These are phyloP conservation scores for Catharus ustulatus DNA, from an alignment of 2,797 vertebrate species.

Conservation along the genomic window DNA sequence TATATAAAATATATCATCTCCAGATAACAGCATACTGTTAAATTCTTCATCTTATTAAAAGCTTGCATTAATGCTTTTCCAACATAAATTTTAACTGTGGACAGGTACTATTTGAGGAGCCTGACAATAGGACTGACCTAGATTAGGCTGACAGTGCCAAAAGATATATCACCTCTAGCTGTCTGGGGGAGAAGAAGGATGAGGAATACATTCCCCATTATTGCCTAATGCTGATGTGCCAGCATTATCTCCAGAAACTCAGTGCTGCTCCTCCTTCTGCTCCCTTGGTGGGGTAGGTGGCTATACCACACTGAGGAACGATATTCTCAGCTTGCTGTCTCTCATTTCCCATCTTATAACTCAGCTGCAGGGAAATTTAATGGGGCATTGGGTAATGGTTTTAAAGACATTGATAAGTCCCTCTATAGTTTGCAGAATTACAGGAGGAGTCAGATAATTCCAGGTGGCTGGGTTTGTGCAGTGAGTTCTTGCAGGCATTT, in stretches of 20 bases:
- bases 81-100: constrained; percentile 81
- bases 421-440: neutral
- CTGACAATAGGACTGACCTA: constrained; percentile 81
- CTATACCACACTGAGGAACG: neutral
- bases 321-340: neutral
- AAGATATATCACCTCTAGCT: constrained; percentile 78
- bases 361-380: neutral
- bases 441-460: neutral
- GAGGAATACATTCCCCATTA: constrained; percentile 78
- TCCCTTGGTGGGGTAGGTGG: neutral
- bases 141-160: constrained; percentile 79
- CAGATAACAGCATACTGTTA: constrained; percentile 81
- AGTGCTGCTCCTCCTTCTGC: neutral
- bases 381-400: neutral
- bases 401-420: neutral
- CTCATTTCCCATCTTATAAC: neutral
- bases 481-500: neutral
- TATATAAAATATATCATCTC: constrained; percentile 85
- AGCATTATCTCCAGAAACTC: constrained; percentile 70
- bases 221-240: constrained; percentile 67
- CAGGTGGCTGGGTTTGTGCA: neutral
- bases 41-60: constrained; percentile 86
- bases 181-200: constrained; percentile 77
- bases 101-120: constrained; percentile 81
- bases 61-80: constrained; percentile 83